Base-by-base conservation (phyloP, 2,888 invertebrate species). In the Acleris emargana region DNA sequence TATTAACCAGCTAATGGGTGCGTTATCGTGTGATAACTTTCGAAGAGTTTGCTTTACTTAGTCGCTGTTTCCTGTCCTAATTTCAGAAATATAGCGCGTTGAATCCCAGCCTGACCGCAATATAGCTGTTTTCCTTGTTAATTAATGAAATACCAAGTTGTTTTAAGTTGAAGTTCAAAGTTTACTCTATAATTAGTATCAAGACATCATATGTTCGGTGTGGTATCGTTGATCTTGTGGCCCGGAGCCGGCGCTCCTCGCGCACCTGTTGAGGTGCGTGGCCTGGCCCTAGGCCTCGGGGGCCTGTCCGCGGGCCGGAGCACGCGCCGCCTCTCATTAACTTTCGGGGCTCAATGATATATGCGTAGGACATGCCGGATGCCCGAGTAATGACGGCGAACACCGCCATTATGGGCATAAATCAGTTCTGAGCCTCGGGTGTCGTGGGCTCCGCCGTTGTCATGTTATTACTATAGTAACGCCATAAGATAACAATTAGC, bases 301-400 rank as follows among this genome's bases (percentile, higher is more conserved):
- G 79, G 73, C 76, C 69, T 74, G 74, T 80, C 82, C 80, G 73
- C 73, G 77, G 78, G 74, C 76, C 68, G 52, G 51, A 66, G 67
- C 68, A 68, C 64, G 76, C 75, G 76, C 42, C 72, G 71, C 73
- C 80, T 82, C 83, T 88, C 89, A 89, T 91, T 90, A 90, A 88
- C 81, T 89, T 88, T 89, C 78, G 85, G 85, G 80, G 84, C 78
- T 76, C 79, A 81, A 86, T 88, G 87, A 88, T 88, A 83, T 85
- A 89, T 87, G 83, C 77, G 75, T 77, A 80, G 84, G 84, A 83
- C 81, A 81, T 81, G 85, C 88, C 87, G 85, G 84, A 87, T 86
- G 86, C 87, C 84, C 82, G 80, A 79, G 75, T 89, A 89, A 90
- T 90, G 83, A 86, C 84, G 76, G 72, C 73, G 76, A 67, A 71